Conservation (phyloP, 1,140 invertebrate genomes). For the Lycorma delicatula region DNA sequence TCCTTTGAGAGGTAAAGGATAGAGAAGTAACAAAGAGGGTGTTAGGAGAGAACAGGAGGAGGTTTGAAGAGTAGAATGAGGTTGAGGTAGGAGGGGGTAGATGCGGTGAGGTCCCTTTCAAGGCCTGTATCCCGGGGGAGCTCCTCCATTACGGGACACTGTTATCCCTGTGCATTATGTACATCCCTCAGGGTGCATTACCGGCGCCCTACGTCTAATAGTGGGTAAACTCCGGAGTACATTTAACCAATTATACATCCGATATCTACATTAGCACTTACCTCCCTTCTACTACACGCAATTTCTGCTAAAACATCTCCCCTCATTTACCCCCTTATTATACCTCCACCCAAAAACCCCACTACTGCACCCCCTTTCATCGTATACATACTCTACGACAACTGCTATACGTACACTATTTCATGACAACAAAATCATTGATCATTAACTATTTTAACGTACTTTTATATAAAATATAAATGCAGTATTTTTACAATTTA, state of each 20-base stretch:
- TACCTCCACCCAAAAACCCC: neutral
- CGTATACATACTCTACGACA: too few relatives aligned
- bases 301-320: neutral
- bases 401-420: too few relatives aligned
- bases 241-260: constrained; percentile 4
- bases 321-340: neutral
- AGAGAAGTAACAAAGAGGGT: too few relatives aligned
- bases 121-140: neutral
- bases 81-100: too few relatives aligned
- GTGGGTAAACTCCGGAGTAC: neutral
- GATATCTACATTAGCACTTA: constrained; percentile 3
- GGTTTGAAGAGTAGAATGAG: too few relatives aligned
- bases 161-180: constrained; percentile 6
- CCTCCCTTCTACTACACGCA: neutral
- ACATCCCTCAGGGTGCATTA: constrained; percentile 3
- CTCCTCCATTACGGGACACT: neutral
- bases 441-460: too few relatives aligned
- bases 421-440: too few relatives aligned
- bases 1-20: too few relatives aligned
- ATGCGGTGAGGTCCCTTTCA: too few relatives aligned
- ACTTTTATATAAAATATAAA: too few relatives aligned
- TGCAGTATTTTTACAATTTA: too few relatives aligned
- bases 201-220: neutral
- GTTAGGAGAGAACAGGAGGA: too few relatives aligned
- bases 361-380: neutral